A percentile compares a stretch with the other conserved stretches of the same genome.
Evolutionary conservation across 2,888 invertebrate species (phyloP).

Genomic region (Ceriagrion tenellum): DNA sequence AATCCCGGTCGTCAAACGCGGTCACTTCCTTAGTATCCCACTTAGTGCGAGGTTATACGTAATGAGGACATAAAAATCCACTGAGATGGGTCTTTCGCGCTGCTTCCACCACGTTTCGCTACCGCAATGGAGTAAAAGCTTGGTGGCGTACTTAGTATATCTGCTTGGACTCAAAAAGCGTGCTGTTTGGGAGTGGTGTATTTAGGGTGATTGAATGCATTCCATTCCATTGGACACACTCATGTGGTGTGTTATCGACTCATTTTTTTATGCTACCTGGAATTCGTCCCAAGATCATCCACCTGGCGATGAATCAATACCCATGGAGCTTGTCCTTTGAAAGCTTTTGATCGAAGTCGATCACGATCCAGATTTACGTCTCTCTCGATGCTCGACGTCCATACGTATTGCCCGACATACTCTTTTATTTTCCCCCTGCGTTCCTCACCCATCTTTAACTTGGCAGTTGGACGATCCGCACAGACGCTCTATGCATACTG

Average conservation of each 20-base stretch:
- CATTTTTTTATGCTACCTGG: neutral
- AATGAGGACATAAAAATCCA: too few species aligned
- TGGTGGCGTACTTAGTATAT: neutral
- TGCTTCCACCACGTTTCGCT: too few species aligned
- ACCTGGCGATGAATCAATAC: slow-evolving; percentile 7
- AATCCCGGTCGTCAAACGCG: too few species aligned
- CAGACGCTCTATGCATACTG: neutral
- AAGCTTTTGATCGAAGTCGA: neutral
- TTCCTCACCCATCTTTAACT: neutral
- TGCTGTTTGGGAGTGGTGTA: neutral
- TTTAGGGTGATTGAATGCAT: neutral
- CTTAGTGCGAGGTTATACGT: too few species aligned
- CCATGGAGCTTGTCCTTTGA: neutral
- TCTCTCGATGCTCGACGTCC: neutral
- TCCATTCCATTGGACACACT: neutral
- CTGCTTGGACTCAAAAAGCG: neutral
- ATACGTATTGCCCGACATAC: too few species aligned
- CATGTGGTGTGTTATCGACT: neutral
- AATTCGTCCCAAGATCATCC: neutral
- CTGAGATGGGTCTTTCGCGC: too few species aligned
- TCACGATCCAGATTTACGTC: neutral
- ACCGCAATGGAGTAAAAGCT: neutral
- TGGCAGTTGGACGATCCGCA: neutral
- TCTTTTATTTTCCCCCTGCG: neutral
- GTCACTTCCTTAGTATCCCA: too few species aligned